Evolutionary conservation across 2,113 vertebrate genomes (phyloP).

Genomic region (Ranitomeya imitator): DNA sequence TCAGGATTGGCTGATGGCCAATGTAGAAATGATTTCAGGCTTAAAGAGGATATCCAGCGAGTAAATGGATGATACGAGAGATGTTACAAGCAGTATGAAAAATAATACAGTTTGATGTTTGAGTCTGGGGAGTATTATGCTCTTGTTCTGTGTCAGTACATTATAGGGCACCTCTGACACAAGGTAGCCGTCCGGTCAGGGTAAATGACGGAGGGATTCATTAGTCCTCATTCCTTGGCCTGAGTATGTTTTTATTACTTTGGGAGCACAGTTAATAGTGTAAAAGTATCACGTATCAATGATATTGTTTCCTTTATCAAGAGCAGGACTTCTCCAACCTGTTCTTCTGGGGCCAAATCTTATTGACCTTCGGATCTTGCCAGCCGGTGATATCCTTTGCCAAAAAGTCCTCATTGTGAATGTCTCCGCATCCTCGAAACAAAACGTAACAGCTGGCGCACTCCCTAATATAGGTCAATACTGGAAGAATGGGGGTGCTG

Average conservation of each 20-base stretch:
- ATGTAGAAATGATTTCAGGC: constrained; percentile 30
- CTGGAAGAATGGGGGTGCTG: no score
- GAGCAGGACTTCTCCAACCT: background rate
- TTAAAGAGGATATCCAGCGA: constrained; percentile 11
- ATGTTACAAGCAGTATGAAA: constrained; percentile 9
- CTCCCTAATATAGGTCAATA: no score
- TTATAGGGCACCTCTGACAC: background rate
- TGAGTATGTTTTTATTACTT: background rate
- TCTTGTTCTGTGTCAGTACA: background rate
- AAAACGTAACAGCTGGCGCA: no score
- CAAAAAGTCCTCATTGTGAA: no score
- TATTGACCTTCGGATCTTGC: no score
- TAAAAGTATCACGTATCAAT: background rate
- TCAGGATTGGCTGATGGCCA: constrained; percentile 12
- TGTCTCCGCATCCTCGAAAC: no score
- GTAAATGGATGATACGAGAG: constrained; percentile 33
- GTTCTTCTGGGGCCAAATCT: no score
- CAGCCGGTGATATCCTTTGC: no score
- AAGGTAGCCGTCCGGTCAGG: constrained; percentile 1
- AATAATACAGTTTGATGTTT: constrained; percentile 40
- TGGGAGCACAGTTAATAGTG: background rate
- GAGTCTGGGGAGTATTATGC: background rate
- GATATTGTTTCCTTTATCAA: background rate
- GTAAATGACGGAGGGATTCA: background rate
- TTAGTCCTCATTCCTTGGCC: background rate